These are phyloP conservation scores for Struthio camelus DNA, from an alignment of 2,113 vertebrate genomes.

Conservation along the genomic window DNA sequence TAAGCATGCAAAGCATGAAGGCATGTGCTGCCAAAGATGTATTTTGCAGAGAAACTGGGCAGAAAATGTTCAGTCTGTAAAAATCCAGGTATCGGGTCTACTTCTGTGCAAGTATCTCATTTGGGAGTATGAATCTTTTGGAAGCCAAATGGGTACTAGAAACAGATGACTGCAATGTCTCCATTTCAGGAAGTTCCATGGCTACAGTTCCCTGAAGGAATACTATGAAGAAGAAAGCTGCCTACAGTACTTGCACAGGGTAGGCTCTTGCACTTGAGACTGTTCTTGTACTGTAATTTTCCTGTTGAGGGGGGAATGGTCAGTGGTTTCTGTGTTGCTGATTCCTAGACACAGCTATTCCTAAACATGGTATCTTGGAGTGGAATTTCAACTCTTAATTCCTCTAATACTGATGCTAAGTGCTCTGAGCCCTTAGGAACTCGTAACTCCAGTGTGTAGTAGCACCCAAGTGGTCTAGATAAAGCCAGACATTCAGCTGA, in stretches of 20 bases:
- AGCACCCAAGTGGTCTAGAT: not conserved
- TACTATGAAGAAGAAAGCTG: constrained; percentile 98
- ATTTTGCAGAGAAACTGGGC: not conserved
- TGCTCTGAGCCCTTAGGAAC: not conserved
- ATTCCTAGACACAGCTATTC: not conserved
- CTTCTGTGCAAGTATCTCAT: not conserved
- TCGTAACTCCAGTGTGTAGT: not conserved
- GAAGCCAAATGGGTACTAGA: not conserved
- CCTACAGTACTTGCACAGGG: constrained; percentile 93
- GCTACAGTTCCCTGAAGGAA: constrained; percentile 92
- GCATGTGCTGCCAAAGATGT: not conserved
- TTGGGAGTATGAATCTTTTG: not conserved
- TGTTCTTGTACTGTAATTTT: not conserved
- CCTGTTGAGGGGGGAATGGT: not conserved
- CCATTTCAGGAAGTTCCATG: constrained; percentile 91
- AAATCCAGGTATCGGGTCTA: not conserved
- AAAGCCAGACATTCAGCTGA: not conserved
- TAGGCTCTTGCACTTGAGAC: constrained; percentile 67
- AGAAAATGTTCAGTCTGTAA: not conserved
- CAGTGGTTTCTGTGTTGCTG: not conserved
- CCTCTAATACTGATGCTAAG: not conserved
- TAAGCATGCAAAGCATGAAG: not conserved
- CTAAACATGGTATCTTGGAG: not conserved
- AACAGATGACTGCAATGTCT: not conserved
- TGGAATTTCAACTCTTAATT: not conserved